Conservation (phyloP, 2,797 vertebrate species). For the Emys orbicularis region DNA sequence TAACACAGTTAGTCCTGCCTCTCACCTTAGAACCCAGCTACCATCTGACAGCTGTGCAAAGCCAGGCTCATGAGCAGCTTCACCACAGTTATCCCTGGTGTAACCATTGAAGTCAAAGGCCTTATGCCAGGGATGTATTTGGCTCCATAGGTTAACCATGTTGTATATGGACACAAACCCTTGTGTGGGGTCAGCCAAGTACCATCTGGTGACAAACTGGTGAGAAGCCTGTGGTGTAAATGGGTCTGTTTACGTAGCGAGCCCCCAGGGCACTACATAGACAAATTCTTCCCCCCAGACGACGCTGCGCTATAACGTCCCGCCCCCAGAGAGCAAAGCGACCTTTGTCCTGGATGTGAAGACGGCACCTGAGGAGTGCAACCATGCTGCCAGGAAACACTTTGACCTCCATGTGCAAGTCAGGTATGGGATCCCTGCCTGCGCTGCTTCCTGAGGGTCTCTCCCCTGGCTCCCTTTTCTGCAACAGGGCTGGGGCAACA, state of each 20-base stretch:
- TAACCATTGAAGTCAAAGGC: background rate
- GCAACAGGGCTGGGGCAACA: background rate
- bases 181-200: background rate
- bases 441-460: background rate
- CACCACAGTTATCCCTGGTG: background rate
- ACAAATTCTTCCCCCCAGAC: conserved; percentile 49
- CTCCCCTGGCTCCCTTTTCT: background rate
- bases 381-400: background rate
- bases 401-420: conserved; percentile 46
- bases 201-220: fast-evolving
- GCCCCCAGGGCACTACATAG: background rate
- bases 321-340: conserved; percentile 47
- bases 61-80: background rate
- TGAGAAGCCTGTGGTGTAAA: background rate
- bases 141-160: background rate
- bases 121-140: background rate
- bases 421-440: conserved; percentile 48
- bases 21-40: too few species aligned
- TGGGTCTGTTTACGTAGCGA: background rate
- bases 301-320: conserved; percentile 72
- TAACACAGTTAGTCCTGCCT: too few species aligned
- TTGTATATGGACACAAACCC: background rate
- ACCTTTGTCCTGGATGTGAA: conserved; percentile 71
- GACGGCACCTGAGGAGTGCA: conserved; percentile 40
- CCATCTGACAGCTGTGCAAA: background rate